Evolutionary conservation across 2,888 invertebrate genomes (phyloP).

Genomic region (Agrenia bidenticulata): DNA sequence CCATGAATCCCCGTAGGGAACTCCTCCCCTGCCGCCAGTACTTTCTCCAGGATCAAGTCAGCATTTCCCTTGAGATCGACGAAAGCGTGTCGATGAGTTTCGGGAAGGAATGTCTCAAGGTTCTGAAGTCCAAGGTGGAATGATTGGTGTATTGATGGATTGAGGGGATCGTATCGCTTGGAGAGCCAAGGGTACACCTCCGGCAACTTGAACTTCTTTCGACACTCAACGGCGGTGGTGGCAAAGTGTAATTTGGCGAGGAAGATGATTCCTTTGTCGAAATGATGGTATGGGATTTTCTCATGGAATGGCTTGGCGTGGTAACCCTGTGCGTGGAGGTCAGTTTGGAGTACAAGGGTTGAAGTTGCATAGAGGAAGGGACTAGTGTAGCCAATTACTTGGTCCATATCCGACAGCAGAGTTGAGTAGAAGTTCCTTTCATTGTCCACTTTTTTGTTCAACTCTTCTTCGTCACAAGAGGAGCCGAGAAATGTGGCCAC

Average conservation of each 20-base stretch:
- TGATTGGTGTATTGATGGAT: too few relatives aligned
- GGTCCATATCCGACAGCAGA: too few relatives aligned
- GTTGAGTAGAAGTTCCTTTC: too few relatives aligned
- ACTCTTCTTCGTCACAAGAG: too few relatives aligned
- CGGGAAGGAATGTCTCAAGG: background rate
- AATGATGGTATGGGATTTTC: conserved; percentile 15
- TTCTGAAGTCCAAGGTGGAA: too few relatives aligned
- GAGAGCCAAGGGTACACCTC: conserved; percentile 30
- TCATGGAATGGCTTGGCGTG: conserved; percentile 23
- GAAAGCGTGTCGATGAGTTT: conserved; percentile 24
- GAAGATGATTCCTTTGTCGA: conserved; percentile 31
- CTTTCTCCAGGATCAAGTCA: conserved; percentile 8
- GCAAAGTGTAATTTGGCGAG: conserved; percentile 45
- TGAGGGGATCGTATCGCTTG: too few relatives aligned
- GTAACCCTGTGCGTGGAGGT: conserved; percentile 45
- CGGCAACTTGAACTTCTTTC: conserved; percentile 17
- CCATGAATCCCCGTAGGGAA: conserved; percentile 36
- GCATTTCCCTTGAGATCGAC: conserved; percentile 13
- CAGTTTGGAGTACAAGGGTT: conserved; percentile 40
- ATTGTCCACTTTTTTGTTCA: too few relatives aligned
- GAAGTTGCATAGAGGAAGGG: conserved; percentile 21
- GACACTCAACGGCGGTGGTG: conserved; percentile 19
- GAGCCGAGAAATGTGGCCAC: too few relatives aligned
- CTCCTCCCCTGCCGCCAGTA: conserved; percentile 18
- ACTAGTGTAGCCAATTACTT: too few relatives aligned